A percentile compares a stretch with the other conserved stretches of the same genome.
These are phyloP conservation scores for Sebastes vulpes DNA, from an alignment of 2,797 vertebrate genomes.

Conservation along the genomic window DNA sequence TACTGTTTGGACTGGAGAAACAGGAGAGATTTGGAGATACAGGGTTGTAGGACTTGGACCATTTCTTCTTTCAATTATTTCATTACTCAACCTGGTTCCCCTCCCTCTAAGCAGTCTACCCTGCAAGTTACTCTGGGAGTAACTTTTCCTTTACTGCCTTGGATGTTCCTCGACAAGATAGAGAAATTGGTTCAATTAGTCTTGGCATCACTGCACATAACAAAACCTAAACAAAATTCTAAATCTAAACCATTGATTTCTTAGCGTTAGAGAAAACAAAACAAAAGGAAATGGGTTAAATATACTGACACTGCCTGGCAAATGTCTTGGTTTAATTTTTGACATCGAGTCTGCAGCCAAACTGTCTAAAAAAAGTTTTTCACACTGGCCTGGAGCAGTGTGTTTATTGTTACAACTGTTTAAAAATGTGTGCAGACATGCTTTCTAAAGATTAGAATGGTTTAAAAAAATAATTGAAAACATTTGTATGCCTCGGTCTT, in stretches of 20 bases:
- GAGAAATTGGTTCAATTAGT: background rate
- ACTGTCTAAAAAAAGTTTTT: background rate
- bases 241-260: background rate
- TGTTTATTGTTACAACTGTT: background rate
- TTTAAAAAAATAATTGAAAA: background rate
- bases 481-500: background rate
- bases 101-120: background rate
- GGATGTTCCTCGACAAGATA: background rate
- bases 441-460: background rate
- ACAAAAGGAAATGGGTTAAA: background rate
- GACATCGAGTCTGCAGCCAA: background rate
- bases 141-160: background rate
- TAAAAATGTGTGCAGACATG: background rate
- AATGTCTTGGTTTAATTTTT: background rate
- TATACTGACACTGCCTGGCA: background rate
- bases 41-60: background rate
- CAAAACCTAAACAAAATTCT: background rate
- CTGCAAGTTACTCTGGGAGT: background rate
- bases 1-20: background rate
- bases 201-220: background rate
- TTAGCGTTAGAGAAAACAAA: background rate
- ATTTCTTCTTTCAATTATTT: background rate
- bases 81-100: background rate
- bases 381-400: background rate
- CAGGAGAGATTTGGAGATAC: background rate